Evolutionary conservation across 2,888 invertebrate species (phyloP).

Genomic region (Eilema depressum): DNA sequence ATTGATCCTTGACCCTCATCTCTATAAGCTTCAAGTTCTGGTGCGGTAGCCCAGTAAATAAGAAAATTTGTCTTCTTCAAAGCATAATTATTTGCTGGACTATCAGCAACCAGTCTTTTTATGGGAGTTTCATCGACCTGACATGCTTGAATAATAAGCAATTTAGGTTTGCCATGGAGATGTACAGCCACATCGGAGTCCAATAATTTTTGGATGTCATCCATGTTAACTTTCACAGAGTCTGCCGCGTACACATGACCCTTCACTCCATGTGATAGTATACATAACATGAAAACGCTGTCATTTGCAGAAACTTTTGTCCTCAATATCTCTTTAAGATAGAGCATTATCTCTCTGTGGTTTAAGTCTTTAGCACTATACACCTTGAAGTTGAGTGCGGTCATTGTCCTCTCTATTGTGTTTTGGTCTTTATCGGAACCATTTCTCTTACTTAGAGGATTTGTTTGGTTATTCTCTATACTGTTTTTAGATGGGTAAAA

Average conservation of each 20-base stretch:
- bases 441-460: constrained; percentile 58
- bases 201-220: constrained; percentile 73
- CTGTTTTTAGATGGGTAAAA: constrained; percentile 75
- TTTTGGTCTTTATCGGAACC: constrained; percentile 72
- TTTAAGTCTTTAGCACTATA: constrained; percentile 66
- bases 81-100: constrained; percentile 55
- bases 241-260: constrained; percentile 79
- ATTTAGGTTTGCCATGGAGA: constrained; percentile 73
- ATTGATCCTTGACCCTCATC: constrained; percentile 70
- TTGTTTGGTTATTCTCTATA: constrained; percentile 56
- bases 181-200: constrained; percentile 68
- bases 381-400: constrained; percentile 71
- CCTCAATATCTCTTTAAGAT: constrained; percentile 66
- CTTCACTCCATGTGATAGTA: constrained; percentile 79
- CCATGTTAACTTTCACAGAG: constrained; percentile 75
- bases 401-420: constrained; percentile 70
- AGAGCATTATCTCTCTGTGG: constrained; percentile 65
- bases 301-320: constrained; percentile 65
- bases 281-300: constrained; percentile 79
- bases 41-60: constrained; percentile 80
- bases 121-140: constrained; percentile 66
- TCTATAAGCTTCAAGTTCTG: constrained; percentile 77
- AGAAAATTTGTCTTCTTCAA: constrained; percentile 74
- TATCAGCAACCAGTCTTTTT: constrained; percentile 67
- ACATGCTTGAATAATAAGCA: constrained; percentile 80